Evolutionary conservation across 2,888 invertebrate species (phyloP).

Genomic region (Leptopilina myrica): DNA sequence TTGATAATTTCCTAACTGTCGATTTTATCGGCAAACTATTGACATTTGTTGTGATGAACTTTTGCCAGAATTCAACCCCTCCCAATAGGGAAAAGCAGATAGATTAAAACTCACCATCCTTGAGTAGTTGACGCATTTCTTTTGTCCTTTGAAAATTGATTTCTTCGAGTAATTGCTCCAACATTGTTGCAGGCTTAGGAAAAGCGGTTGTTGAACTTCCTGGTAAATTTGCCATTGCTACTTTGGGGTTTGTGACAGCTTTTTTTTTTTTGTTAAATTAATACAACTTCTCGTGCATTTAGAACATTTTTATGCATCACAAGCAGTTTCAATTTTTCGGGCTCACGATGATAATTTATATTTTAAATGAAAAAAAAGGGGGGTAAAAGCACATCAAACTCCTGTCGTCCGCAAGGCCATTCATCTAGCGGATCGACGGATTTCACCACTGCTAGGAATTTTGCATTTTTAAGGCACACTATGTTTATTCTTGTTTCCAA

Average conservation of each 20-base stretch:
- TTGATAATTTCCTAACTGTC: background rate
- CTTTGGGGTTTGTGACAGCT: background rate
- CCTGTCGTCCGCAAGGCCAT: conserved; percentile 39
- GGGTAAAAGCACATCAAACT: background rate
- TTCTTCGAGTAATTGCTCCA: conserved; percentile 92
- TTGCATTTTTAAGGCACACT: conserved; percentile 31
- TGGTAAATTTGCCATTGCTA: conserved; percentile 69
- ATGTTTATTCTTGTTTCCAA: background rate
- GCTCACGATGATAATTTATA: conserved; percentile 2
- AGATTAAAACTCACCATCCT: conserved; percentile 83
- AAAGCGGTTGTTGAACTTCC: conserved; percentile 68
- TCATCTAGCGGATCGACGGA: conserved; percentile 27
- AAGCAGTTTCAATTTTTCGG: background rate
- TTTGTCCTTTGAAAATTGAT: conserved; percentile 95
- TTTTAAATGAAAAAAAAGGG: no score
- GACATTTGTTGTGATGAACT: conserved; percentile 10
- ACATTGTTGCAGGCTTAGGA: conserved; percentile 82
- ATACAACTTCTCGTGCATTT: background rate
- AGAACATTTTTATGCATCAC: background rate
- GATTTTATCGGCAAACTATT: background rate
- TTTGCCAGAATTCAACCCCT: background rate
- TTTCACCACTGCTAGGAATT: conserved; percentile 27
- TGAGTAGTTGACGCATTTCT: conserved; percentile 91
- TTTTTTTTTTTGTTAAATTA: background rate
- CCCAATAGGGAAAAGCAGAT: background rate